Conservation (phyloP, 2,113 vertebrate species). For the Dolichallabes microphthalmus region DNA sequence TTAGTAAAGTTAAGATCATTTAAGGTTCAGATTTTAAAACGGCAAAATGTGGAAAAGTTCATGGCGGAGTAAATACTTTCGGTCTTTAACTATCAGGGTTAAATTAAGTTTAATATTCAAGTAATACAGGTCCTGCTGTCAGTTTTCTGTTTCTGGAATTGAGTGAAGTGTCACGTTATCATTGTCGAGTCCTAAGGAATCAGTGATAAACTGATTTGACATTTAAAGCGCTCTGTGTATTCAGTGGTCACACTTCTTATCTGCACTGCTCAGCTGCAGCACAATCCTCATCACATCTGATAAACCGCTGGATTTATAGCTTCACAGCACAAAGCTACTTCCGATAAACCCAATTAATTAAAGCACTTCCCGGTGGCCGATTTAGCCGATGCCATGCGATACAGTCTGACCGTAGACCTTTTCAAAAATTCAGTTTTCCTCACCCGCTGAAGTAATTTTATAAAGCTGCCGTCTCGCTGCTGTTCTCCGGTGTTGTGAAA, state of each 20-base stretch:
- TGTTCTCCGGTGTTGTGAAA: conserved; percentile 12
- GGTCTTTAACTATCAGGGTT: background rate
- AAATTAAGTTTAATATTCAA: background rate
- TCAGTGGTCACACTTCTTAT: conserved; percentile 17
- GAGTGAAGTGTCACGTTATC: background rate
- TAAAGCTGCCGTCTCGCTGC: background rate
- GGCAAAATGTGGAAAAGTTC: background rate
- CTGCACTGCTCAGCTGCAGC: conserved; percentile 21
- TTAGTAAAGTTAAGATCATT: background rate
- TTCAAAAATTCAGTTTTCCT: conserved; percentile 34
- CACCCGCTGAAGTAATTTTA: background rate
- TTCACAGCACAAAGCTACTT: conserved; percentile 42
- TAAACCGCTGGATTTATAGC: conserved; percentile 32
- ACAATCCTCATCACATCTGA: conserved; percentile 40
- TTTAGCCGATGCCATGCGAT: background rate
- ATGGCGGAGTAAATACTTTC: background rate
- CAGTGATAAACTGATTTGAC: background rate
- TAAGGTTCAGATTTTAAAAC: background rate
- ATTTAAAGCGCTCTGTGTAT: background rate
- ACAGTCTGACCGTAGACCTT: conserved; percentile 46
- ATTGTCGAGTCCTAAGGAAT: background rate
- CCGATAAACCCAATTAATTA: conserved; percentile 53
- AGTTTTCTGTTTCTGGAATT: background rate
- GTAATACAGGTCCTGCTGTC: background rate
- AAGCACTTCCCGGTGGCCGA: conserved; percentile 30